Evolutionary conservation across 2,888 invertebrate species (phyloP).

Genomic region (Tetranychus piercei): DNA sequence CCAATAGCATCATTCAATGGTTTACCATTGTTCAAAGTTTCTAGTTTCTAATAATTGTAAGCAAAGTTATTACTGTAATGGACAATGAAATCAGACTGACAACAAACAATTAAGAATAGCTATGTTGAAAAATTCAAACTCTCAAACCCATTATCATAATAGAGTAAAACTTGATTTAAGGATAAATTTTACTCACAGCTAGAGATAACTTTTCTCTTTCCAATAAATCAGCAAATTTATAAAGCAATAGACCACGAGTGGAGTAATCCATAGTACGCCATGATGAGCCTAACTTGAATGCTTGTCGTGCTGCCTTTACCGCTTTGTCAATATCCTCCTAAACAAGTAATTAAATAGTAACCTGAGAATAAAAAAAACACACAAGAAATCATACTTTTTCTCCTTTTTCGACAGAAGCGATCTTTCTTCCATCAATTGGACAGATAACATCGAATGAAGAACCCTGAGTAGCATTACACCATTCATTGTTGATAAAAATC

Average conservation of each 20-base stretch:
- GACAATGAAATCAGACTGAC: no score
- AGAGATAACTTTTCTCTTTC: conserved; percentile 35
- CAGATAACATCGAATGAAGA: conserved; percentile 70
- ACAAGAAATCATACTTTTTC: neutral
- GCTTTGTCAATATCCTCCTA: conserved; percentile 38
- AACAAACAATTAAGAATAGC: no score
- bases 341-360: conserved; percentile 23
- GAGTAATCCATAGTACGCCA: conserved; percentile 44
- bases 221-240: conserved; percentile 39
- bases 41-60: conserved; percentile 38
- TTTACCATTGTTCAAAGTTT: conserved; percentile 87
- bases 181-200: neutral
- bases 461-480: conserved; percentile 33
- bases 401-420: conserved; percentile 42
- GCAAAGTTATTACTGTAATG: no score
- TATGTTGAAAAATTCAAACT: no score
- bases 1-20: conserved; percentile 44
- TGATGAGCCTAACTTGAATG: conserved; percentile 35
- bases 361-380: no score
- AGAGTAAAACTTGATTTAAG: no score
- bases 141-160: no score
- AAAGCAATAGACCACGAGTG: conserved; percentile 38
- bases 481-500: conserved; percentile 5
- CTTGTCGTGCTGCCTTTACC: conserved; percentile 37
- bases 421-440: conserved; percentile 56